Evolutionary conservation across 2,797 vertebrate species (phyloP).

Genomic region (Antrozous pallidus): DNA sequence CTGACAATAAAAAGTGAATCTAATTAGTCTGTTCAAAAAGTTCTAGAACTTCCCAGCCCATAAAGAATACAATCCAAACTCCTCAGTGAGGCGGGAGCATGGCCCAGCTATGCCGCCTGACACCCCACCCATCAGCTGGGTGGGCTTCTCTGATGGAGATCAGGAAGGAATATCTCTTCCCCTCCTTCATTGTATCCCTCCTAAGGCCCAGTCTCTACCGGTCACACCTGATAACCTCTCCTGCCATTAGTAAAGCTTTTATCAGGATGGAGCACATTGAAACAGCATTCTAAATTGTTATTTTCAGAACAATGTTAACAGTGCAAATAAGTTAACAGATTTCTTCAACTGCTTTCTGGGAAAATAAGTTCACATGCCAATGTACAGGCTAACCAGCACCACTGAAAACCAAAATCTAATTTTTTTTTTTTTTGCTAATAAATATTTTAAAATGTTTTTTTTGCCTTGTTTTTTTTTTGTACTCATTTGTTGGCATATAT

Average conservation of each 20-base stretch:
- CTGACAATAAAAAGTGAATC: constrained; percentile 8
- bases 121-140: neutral
- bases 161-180: neutral
- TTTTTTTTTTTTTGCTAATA: neutral
- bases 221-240: neutral
- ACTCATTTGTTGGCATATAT: neutral
- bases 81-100: neutral
- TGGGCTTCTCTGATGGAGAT: neutral
- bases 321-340: constrained; percentile 13
- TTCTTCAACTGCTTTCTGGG: neutral
- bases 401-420: neutral
- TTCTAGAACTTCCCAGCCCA: neutral
- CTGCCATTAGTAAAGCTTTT: neutral
- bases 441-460: neutral
- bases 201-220: neutral
- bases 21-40: neutral
- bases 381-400: neutral
- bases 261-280: neutral
- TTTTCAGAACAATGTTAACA: constrained; percentile 20
- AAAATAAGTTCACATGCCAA: neutral
- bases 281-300: neutral
- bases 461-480: neutral
- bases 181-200: neutral
- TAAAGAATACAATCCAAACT: neutral
- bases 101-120: neutral